Conservation (phyloP, 2,113 vertebrate species). For the Labeo rohita region DNA sequence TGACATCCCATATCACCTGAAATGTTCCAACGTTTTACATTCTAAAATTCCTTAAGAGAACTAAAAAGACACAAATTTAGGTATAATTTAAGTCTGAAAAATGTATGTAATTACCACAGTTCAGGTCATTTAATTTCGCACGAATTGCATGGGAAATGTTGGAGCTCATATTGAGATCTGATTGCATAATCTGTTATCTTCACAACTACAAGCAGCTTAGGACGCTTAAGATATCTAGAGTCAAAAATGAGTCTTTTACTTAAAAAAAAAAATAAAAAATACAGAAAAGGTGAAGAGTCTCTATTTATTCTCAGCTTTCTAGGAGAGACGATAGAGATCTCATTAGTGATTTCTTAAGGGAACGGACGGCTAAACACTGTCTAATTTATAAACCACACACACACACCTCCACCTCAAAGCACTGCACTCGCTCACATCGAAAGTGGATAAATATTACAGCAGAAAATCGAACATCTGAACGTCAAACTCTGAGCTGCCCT, state of each 20-base stretch:
- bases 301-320: background rate
- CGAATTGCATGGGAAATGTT: background rate
- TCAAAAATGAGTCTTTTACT: background rate
- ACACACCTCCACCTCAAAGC: background rate
- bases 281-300: background rate
- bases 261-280: too few relatives aligned
- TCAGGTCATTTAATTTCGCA: background rate
- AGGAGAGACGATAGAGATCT: slow-evolving; percentile 4
- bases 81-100: background rate
- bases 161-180: background rate
- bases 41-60: background rate
- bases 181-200: background rate
- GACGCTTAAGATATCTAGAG: background rate
- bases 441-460: background rate
- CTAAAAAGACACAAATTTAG: background rate
- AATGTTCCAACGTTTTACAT: background rate
- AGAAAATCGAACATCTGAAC: slow-evolving; percentile 12
- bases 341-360: background rate
- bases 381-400: background rate
- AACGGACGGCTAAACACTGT: background rate
- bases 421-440: background rate
- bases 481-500: background rate
- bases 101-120: background rate
- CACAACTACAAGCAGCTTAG: background rate
- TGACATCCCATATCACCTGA: background rate